A percentile compares a stretch with the other conserved stretches of the same genome.
phyloP scores from a whole-genome alignment of 2,888 invertebrate species.

The Callyntrura guangdongensis region DNA sequence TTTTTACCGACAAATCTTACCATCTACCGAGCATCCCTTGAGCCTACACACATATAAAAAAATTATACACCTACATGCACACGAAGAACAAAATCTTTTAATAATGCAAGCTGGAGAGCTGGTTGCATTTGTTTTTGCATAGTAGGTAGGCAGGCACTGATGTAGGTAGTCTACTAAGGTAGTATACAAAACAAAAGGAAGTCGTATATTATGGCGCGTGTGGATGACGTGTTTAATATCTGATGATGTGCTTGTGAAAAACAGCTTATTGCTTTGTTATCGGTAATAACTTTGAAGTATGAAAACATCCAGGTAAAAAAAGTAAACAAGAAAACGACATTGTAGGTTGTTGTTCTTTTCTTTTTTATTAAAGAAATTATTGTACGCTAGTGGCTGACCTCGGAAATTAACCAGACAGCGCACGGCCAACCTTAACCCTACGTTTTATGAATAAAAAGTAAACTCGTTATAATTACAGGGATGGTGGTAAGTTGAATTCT shows the following conservation, averaged over 20 bases:
- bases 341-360: too few relatives aligned
- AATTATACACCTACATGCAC: neutral
- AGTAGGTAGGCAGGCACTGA: neutral
- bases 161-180: too few relatives aligned
- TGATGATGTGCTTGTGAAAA: constrained; percentile 3
- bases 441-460: too few relatives aligned
- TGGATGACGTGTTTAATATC: constrained; percentile 20
- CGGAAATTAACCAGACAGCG: too few relatives aligned
- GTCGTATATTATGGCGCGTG: constrained; percentile 1
- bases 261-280: neutral
- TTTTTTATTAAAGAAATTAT: too few relatives aligned
- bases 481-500: too few relatives aligned
- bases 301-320: neutral
- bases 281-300: neutral
- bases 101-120: neutral
- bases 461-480: too few relatives aligned
- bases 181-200: neutral
- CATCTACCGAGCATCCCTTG: constrained; percentile 1
- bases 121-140: neutral
- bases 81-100: too few relatives aligned
- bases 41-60: neutral
- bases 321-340: neutral
- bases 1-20: constrained; percentile 48
- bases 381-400: too few relatives aligned
- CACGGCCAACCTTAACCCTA: too few relatives aligned